Base-by-base conservation (phyloP, 92 coral and sea anemone species). In the Actinostola sp. region DNA sequence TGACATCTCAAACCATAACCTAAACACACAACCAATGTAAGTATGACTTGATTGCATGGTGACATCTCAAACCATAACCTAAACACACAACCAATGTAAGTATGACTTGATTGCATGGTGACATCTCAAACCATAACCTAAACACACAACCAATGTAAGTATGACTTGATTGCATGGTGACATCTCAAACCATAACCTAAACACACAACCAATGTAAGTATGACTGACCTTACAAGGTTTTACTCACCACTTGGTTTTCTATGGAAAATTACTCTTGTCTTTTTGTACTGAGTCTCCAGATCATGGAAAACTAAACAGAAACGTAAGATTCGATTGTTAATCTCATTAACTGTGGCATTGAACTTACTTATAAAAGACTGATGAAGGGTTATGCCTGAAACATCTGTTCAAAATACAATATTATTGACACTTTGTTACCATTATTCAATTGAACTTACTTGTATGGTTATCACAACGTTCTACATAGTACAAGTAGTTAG, bases 1-100 rank as follows among this genome's bases (percentile, higher is more conserved):
- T 95, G 99, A 59, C 99, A 91, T 66, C 99, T 93, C 30, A 95
- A 73, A 64, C 99, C 99, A 75, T 77, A 95, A 48, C 99, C 99
- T 95, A 52, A 24, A 27, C 19, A 59, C 27, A 21, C 17, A 58
- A 31, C 8, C 8, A 25, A 51, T 51, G 5, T 4, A 3, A n/a
- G 58, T 25, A 51, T 51, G 8, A n/a, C n/a, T 83, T 92, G 71
- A 95, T 91, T 2, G 89, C 91, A 44, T 97, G 86, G 44, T 95
- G 99, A 59, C 99, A 91, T 66, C 99, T 93, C 30, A 95, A 73
- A 64, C 99, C 99, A 75, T 77, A 95, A 48, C 99, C 99, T 95
- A 52, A 24, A 27, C 19, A 59, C 27, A 21, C 17, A 58, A 31
- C 8, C 8, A 25, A 51, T 51, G 5, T 4, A 3, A n/a, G 58